phyloP scores from a whole-genome alignment of 2,113 vertebrate species.

The Tyrannus savana region DNA sequence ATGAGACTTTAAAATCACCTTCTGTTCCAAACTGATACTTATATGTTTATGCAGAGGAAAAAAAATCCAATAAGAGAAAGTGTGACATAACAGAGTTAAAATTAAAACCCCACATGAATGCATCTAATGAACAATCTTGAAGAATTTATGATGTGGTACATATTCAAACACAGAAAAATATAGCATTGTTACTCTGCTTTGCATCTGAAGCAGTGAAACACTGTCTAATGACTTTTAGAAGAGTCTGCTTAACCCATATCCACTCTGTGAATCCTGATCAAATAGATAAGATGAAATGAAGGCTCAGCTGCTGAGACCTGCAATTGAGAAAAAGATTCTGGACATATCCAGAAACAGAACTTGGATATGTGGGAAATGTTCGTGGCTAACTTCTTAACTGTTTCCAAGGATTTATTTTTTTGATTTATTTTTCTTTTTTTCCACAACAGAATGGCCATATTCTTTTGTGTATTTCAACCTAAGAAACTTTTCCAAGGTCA shows the following conservation, averaged over 20 bases:
- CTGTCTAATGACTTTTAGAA: not conserved
- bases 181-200: not conserved
- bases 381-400: not conserved
- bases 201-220: not conserved
- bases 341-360: not conserved
- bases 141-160: not conserved
- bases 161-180: not conserved
- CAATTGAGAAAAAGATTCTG: not conserved
- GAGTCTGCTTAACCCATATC: not conserved
- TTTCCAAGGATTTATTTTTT: not conserved
- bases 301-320: not conserved
- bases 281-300: not conserved
- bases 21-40: not conserved
- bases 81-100: not conserved
- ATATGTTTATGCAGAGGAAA: not conserved
- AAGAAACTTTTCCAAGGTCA: not conserved
- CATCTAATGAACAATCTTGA: not conserved
- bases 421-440: not conserved
- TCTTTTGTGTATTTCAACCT: not conserved
- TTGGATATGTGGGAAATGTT: not conserved
- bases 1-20: not conserved
- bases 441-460: not conserved
- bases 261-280: not conserved
- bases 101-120: not conserved
- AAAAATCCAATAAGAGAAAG: not conserved